Conservation (phyloP, 2,797 vertebrate genomes). For the Arnoldichthys spilopterus region DNA sequence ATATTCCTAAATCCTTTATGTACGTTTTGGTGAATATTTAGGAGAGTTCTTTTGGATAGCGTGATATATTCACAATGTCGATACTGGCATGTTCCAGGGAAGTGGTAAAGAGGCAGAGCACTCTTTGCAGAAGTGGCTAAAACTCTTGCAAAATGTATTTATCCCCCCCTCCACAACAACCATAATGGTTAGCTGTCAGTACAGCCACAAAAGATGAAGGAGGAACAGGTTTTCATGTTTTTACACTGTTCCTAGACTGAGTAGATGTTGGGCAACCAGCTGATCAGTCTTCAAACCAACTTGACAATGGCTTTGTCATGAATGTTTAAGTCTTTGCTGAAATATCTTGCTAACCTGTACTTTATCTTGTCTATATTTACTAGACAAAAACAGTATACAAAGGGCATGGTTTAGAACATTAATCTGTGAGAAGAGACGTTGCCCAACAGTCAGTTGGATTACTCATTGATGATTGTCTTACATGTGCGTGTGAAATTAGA, state of each 20-base stretch:
- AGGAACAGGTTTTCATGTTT: background rate
- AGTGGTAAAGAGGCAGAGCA: background rate
- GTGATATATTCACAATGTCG: background rate
- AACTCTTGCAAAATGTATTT: background rate
- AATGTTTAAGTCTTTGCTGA: background rate
- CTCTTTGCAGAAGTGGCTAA: background rate
- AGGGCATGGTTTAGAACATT: background rate
- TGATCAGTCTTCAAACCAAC: background rate
- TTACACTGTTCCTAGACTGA: background rate
- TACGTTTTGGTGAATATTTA: background rate
- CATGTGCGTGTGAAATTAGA: constrained; percentile 23
- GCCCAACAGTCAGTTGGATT: constrained; percentile 19
- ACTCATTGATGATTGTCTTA: constrained; percentile 53
- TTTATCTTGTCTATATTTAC: background rate
- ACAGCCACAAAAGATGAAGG: background rate
- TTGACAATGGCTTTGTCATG: constrained; percentile 1
- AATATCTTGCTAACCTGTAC: background rate
- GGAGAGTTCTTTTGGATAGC: background rate
- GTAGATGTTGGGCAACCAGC: background rate
- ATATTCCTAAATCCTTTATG: background rate
- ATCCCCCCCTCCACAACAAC: background rate
- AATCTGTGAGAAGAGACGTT: background rate
- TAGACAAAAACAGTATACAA: constrained; percentile 2
- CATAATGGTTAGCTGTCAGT: background rate
- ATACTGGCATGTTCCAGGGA: background rate